phyloP scores from a whole-genome alignment of 2,888 invertebrate species.

The Sarcophaga caerulescens region DNA sequence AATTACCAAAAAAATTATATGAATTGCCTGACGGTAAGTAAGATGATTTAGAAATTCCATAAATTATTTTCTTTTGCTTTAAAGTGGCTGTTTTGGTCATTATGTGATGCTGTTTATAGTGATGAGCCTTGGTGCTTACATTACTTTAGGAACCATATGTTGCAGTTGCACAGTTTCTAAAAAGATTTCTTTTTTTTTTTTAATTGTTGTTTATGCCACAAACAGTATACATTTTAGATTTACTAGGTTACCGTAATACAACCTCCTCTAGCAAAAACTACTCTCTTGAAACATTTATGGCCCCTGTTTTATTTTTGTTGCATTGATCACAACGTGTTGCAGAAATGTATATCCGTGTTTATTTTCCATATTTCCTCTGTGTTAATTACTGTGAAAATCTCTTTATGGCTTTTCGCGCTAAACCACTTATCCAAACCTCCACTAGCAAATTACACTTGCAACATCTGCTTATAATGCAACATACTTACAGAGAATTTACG shows the following conservation, averaged over 20 bases:
- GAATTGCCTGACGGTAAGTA: conserved; percentile 95
- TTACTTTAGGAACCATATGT: no score
- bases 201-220: no score
- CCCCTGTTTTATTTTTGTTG: not conserved
- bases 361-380: conserved; percentile 16
- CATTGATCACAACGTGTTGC: not conserved
- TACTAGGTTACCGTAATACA: no score
- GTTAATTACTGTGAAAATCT: conserved; percentile 53
- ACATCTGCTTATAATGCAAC: conserved; percentile 14
- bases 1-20: conserved; percentile 93
- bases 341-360: conserved; percentile 19
- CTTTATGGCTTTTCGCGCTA: conserved; percentile 42
- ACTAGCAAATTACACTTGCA: conserved; percentile 24
- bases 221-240: no score
- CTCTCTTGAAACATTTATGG: no score
- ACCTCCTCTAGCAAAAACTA: no score
- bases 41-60: not conserved
- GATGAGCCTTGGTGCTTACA: no score
- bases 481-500: conserved; percentile 9
- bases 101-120: no score
- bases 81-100: no score
- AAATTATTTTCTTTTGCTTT: no score
- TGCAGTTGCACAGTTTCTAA: no score
- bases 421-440: conserved; percentile 51
- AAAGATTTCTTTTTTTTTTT: no score